Base-by-base conservation (phyloP, 2,113 vertebrate species). In the Lethenteron camtschaticum region DNA sequence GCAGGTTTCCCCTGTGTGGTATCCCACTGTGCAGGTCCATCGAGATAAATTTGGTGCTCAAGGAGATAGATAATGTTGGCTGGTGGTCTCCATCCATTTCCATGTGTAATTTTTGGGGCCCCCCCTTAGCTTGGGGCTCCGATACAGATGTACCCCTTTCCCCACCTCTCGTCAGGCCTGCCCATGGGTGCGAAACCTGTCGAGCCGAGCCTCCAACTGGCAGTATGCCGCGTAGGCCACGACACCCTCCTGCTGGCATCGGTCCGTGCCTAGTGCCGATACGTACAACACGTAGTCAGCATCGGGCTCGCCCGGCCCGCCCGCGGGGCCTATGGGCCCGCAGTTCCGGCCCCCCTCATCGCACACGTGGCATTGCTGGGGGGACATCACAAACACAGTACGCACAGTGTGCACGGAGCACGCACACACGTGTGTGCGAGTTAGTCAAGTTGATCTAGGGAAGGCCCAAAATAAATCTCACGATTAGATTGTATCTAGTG, bases 201-300 rank as follows among this genome's bases (percentile, higher is more conserved):
- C 94, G 75, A 86, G 84, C 76, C 87, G 83, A 7, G 87, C 85
- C 81, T 99, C 94, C 76, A 96, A 83, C 9, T 99, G 94, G 77
- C 94, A 99, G 76, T 95, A 95, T 3, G 94, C 92, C 68, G 94
- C 92, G 4, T 96, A 99, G 1, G 92, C 94, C 71, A 96, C 90
- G 57, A 96, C 95, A 74, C 91, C 95, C 77, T 96, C 92, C 75
- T 89, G 88, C 41, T 86, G 86, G 69, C 92, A 99, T 55, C 90
- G 83, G 72, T 95, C 89, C 1, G 94, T 96, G 41, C 86, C 87
- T 78, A 92, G 73, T 20, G 86, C 92, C 68, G 90, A 94, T 3
- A 96, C 87, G 0, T 99, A 99, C 1, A 99, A 84, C 24, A 96
- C 78, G 41, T 96, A 96, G 80, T 96, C 92, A 1, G 87, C 84